A percentile compares a stretch with the other conserved stretches of the same genome.
phyloP scores from a whole-genome alignment of 2,888 invertebrate species.

The Ariolimax columbianus region DNA sequence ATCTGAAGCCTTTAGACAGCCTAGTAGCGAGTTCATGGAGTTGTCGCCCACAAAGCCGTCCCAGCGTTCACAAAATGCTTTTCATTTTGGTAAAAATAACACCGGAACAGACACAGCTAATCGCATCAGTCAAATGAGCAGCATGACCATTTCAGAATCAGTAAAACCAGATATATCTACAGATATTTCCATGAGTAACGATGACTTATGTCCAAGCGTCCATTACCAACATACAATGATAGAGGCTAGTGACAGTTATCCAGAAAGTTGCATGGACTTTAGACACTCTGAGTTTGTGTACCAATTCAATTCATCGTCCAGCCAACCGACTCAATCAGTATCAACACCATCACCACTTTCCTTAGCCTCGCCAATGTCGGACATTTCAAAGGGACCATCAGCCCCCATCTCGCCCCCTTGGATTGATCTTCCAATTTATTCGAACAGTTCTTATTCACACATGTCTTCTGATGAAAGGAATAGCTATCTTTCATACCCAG shows the following conservation, averaged over 20 bases:
- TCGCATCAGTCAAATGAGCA: background rate
- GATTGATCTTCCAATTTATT: background rate
- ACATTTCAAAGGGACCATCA: background rate
- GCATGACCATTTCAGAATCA: background rate
- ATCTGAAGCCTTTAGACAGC: background rate
- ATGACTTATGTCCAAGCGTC: background rate
- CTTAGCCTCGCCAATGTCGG: background rate
- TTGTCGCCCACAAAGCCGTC: constrained; percentile 7
- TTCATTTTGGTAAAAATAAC: background rate
- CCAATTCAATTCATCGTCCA: background rate
- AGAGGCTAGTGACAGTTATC: background rate
- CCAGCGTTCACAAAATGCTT: background rate
- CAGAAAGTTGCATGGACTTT: background rate
- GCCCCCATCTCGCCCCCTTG: background rate
- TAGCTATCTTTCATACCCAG: background rate
- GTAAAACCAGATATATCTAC: background rate
- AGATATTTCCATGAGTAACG: background rate
- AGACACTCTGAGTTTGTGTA: background rate
- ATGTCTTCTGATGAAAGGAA: background rate
- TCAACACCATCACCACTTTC: background rate
- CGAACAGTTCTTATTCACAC: background rate
- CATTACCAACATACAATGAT: background rate
- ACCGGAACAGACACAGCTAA: background rate
- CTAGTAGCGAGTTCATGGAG: constrained; percentile 23
- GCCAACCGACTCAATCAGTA: background rate